Percentiles rank a stretch among this genome's conserved stretches.
These are phyloP conservation scores for Anastatus disparis DNA, from an alignment of 1,140 invertebrate species.

Conservation along the genomic window DNA sequence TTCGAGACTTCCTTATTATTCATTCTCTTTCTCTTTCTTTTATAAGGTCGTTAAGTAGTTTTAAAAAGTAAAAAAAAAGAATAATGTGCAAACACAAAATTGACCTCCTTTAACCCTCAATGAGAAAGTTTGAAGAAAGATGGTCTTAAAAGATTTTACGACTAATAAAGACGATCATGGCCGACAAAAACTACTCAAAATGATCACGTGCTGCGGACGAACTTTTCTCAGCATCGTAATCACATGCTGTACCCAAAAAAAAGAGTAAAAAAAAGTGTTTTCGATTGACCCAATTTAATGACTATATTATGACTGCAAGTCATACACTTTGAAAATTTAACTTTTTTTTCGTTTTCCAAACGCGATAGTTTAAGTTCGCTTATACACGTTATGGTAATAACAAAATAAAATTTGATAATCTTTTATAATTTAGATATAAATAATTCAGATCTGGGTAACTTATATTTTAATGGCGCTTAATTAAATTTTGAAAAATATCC, in stretches of 20 bases:
- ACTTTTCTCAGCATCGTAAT: background rate
- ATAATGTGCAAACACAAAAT: background rate
- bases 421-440: too few relatives aligned
- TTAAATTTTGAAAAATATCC: too few relatives aligned
- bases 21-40: too few relatives aligned
- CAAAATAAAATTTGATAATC: too few relatives aligned
- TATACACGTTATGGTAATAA: too few relatives aligned
- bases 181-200: background rate
- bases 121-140: constrained; percentile 26
- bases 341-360: too few relatives aligned
- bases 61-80: constrained; percentile 13
- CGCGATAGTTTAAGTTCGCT: too few relatives aligned
- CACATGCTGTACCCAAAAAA: background rate
- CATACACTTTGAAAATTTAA: too few relatives aligned
- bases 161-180: constrained; percentile 27
- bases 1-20: constrained; percentile 9
- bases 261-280: too few relatives aligned
- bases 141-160: constrained; percentile 34
- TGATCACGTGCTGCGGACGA: background rate
- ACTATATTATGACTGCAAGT: background rate
- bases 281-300: constrained; percentile 3
- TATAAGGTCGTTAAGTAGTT: background rate
- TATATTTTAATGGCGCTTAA: too few relatives aligned
- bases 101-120: constrained; percentile 34
- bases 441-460: too few relatives aligned